Evolutionary conservation across 2,113 vertebrate genomes (phyloP).

Genomic region (Callopanchax toddi): DNA sequence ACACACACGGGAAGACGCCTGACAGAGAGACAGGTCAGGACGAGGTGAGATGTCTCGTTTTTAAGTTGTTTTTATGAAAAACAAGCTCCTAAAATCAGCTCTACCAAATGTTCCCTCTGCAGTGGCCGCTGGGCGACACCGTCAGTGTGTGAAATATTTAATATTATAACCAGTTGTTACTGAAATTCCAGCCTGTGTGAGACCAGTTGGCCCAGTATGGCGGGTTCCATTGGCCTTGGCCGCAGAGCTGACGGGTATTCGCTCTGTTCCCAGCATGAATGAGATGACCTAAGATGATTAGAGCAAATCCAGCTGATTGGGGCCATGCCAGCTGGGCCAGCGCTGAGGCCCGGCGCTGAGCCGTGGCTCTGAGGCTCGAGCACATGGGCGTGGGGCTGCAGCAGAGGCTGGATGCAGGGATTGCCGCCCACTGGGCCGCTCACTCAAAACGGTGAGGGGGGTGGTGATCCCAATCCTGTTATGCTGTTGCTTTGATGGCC

Average conservation of each 20-base stretch:
- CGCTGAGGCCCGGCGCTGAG: conserved; percentile 54
- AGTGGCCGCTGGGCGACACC: conserved; percentile 16
- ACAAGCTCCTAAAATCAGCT: conserved; percentile 15
- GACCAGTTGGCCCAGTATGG: conserved; percentile 6
- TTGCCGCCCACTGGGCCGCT: conserved; percentile 24
- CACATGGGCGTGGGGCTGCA: conserved; percentile 26
- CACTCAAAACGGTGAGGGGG: conserved; percentile 12
- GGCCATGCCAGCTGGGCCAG: conserved; percentile 66
- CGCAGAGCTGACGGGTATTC: conserved; percentile 48
- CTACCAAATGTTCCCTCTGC: conserved; percentile 14
- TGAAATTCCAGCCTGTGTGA: conserved; percentile 21
- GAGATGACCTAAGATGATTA: conserved; percentile 72
- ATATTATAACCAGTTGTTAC: conserved; percentile 12
- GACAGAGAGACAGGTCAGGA: conserved; percentile 47
- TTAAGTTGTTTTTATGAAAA: conserved; percentile 27
- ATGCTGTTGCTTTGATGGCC: conserved; percentile 37
- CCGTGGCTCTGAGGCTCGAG: conserved; percentile 53
- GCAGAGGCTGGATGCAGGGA: conserved; percentile 12
- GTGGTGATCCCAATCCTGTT: conserved; percentile 51
- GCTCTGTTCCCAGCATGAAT: conserved; percentile 53
- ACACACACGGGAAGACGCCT: neutral
- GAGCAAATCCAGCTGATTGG: conserved; percentile 71
- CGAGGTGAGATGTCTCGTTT: conserved; percentile 39
- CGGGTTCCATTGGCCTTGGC: conserved; percentile 29
- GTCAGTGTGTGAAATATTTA: conserved; percentile 12